Conservation (phyloP, 1,140 invertebrate species). For the Hylyphantes graminicola region DNA sequence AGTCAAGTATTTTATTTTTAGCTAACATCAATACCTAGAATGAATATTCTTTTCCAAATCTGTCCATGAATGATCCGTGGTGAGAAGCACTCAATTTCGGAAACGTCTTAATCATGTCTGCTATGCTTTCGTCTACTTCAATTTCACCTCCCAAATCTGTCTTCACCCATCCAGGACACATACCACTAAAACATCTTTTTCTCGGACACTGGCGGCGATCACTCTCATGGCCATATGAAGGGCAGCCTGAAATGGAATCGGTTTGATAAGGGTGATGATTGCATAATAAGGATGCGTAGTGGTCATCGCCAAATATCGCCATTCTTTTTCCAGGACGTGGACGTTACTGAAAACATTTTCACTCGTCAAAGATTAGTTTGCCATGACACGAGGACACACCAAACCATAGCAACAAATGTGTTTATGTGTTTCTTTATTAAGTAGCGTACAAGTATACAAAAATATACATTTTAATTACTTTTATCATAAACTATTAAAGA, state of each 20-base stretch:
- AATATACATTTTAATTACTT: no score
- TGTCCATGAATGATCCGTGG: conserved; percentile 72
- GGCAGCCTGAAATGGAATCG: background rate
- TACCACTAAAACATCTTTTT: background rate
- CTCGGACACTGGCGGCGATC: background rate
- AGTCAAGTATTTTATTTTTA: background rate
- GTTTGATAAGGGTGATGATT: background rate
- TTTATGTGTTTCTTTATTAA: no score
- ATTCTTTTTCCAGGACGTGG: no score
- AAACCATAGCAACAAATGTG: no score
- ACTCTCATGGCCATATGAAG: background rate
- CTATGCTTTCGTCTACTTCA: background rate
- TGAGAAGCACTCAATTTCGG: background rate
- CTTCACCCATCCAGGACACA: background rate
- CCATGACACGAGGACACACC: no score
- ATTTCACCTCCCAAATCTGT: background rate
- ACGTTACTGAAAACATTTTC: no score
- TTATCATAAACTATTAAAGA: no score
- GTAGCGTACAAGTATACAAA: no score
- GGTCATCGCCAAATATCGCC: no score
- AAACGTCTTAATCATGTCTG: background rate
- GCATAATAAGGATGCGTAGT: background rate
- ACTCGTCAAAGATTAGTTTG: no score
- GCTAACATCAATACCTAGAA: background rate
- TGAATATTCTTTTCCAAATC: background rate